Evolutionary conservation across 2,797 vertebrate genomes (phyloP), one percentile per base, ranked within the genome.

Genomic region (Lutjanus campechanus): DNA sequence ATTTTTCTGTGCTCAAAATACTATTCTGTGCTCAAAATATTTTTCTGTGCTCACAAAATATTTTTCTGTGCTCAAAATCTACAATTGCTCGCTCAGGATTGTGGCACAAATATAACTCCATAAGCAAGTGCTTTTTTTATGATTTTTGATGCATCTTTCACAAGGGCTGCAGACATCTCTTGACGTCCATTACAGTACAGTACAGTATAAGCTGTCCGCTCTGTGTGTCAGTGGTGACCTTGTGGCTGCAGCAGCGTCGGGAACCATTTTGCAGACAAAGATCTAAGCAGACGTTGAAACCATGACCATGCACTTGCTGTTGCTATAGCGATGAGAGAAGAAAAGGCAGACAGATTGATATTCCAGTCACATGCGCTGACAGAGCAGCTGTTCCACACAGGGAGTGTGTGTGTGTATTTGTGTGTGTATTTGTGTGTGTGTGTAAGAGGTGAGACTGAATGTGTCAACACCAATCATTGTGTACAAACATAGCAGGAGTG

Each of bases 291-390:
- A 83, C 79, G 17, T 58, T 70, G 54, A 91, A 92, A 94, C 77
- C 89, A 93, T 95, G 92, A 94, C 91, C 65, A 40, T 78, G 91
- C 92, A 87, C 80, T 91, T 90, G 75, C 88, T 93, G 94, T 95
- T 94, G 90, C 93, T 81, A 89, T 93, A 81, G 93, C 15, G 40
- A 95, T 69, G 65, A 73, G 76, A 88, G 73, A 85, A 68, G 83
- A 86, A 86, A 90, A 89, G 67, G 61, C 82, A 77, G 79, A 68
- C 70, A 59, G 85, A 90, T 91, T 94, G 76, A 92, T 88, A 92
- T 93, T 94, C 91, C 44, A 76, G 85, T 79, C 88, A 89, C 88
- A 91, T 77, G 60, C 41, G 1, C 83, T 91, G 89, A 91, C 81
- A n/a, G 84, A 91, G 91, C 91, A 93, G 89, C 91, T 92, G 92